Evolutionary conservation across 2,888 invertebrate genomes (phyloP), one percentile per base, ranked within the genome.

Genomic region (Metalampra italica): DNA sequence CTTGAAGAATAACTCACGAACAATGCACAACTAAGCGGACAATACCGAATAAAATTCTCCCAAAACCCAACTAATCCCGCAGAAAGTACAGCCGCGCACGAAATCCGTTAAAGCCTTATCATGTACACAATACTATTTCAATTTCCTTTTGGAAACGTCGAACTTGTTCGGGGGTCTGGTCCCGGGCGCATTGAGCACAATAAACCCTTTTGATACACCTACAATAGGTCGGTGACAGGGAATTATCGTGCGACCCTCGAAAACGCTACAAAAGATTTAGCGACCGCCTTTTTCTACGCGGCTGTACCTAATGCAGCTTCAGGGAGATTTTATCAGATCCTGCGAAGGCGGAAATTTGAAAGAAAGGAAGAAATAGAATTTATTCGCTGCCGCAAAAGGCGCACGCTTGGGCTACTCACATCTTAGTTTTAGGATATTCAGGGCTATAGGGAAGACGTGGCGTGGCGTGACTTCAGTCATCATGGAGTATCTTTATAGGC

Each of bases 241-340:
- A 63, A 68, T 68, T 67, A 67, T 68, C 60, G 63, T 51, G 53
- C 57, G 54, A 48, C 57, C 60, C 53, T 52, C 45, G 36, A 48
- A 61, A 59, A 53, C 52, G 46, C 41, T 51, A 60, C 64, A 67
- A 61, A 59, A 51, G 54, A 49, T 51, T 56, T 45, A 12, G 43
- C 37, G 41, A 15, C 43, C 49, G 56, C 54, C 60, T 59, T 64
- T 22, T 61, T 37, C 29, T 52, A 39, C 30, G 12, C 46, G 46
- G 49, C 38, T 51, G 53, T 55, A 49, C 51, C 29, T 49, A 43
- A 29, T 38, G n/a, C 38, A 38, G 38, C 12, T 13, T 38, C n/a
- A n/a, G 38, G 38, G n/a, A 11, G 12, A 22, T 22, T 22, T 22
- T 22, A 22, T 22, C 22, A 22, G 22, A 22, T 22, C 22, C 22